Percentiles rank a stretch among this genome's conserved stretches.
Evolutionary conservation across 2,888 invertebrate genomes (phyloP).

Genomic region (Patella depressa): DNA sequence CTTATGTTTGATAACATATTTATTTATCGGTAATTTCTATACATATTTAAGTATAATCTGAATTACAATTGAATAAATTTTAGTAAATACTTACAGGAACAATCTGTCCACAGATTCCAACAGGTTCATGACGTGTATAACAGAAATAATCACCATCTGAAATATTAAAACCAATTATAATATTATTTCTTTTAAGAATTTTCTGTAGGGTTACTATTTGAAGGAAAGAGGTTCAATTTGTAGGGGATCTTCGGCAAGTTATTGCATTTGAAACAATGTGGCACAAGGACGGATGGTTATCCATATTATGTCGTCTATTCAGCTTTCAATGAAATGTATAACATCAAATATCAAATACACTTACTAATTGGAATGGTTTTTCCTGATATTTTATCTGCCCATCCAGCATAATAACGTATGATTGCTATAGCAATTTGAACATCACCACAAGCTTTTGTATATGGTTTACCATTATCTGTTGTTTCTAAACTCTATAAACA

Average conservation of each 20-base stretch:
- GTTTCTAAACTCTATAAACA: constrained; percentile 72
- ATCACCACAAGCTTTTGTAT: constrained; percentile 49
- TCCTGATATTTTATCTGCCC: constrained; percentile 89
- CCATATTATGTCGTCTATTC: no score
- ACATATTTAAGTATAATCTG: no score
- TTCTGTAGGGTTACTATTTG: no score
- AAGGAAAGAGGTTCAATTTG: no score
- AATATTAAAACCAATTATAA: constrained; percentile 27
- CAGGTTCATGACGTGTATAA: constrained; percentile 79
- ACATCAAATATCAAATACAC: constrained; percentile 23
- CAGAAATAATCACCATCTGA: constrained; percentile 82
- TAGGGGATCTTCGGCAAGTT: no score
- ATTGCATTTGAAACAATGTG: no score
- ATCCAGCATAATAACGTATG: constrained; percentile 79
- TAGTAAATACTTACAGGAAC: constrained; percentile 68
- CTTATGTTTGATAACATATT: no score
- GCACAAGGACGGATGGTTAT: no score
- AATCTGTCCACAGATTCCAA: constrained; percentile 78
- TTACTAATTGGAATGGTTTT: constrained; percentile 83
- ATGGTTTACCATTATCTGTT: constrained; percentile 75
- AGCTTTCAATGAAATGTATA: no score
- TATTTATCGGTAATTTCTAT: no score
- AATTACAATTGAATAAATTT: no score
- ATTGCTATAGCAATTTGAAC: constrained; percentile 43
- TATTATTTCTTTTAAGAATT: no score